Evolutionary conservation across 1,140 invertebrate species (phyloP).

Genomic region (Rhynchophorus ferrugineus): DNA sequence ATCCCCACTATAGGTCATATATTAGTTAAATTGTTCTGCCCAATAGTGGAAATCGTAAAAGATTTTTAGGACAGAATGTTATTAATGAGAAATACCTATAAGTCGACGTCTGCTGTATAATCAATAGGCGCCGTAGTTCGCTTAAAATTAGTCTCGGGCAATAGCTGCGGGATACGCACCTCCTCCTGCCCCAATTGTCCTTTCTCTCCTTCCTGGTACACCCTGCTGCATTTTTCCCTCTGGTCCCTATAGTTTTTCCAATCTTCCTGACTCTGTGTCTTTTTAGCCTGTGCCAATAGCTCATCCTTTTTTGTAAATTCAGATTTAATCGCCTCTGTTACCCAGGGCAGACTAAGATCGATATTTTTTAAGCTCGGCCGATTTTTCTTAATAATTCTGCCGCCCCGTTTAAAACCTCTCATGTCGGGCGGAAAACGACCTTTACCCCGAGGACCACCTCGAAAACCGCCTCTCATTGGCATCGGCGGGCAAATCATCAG

Average conservation of each 20-base stretch:
- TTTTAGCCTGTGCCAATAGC: constrained; percentile 34
- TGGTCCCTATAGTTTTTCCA: constrained; percentile 38
- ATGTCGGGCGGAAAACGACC: constrained; percentile 12
- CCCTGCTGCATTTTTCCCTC: constrained; percentile 36
- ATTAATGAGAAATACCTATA: constrained; percentile 38
- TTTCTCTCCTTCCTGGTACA: constrained; percentile 36
- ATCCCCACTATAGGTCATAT: not conserved
- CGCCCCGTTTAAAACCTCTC: constrained; percentile 19
- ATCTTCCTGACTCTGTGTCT: constrained; percentile 33
- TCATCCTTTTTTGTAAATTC: constrained; percentile 39
- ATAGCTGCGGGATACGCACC: constrained; percentile 41
- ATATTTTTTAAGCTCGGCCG: constrained; percentile 28
- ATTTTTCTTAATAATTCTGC: constrained; percentile 33
- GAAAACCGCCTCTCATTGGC: constrained; percentile 24
- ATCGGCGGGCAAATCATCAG: constrained; percentile 25
- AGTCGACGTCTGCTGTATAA: constrained; percentile 39
- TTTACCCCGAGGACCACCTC: constrained; percentile 18
- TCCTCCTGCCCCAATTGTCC: constrained; percentile 41
- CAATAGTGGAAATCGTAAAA: not conserved
- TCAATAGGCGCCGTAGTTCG: constrained; percentile 38
- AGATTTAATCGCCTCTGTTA: constrained; percentile 34
- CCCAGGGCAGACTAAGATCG: constrained; percentile 38
- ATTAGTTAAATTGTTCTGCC: not conserved
- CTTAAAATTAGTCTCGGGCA: constrained; percentile 36
- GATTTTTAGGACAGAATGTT: constrained; percentile 13